Base-by-base conservation (phyloP, 2,797 vertebrate species). In the Girardinus metallicus region DNA sequence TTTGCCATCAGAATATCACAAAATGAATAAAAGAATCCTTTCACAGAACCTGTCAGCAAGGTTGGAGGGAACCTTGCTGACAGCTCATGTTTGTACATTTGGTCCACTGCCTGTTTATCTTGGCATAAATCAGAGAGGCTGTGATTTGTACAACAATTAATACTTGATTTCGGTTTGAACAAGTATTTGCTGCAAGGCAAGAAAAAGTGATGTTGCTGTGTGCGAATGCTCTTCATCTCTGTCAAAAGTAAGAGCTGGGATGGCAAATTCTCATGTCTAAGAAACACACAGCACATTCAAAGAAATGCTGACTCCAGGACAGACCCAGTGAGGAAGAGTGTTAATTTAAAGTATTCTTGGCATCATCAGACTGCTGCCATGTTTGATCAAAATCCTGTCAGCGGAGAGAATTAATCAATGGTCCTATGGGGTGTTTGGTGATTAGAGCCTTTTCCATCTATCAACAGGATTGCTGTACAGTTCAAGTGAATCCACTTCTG, bases 401-500 rank as follows among this genome's bases (percentile, higher is more conserved):
- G 75, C 3, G 10, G 16, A 31, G 49, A 87, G 83, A 87, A 82
- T 85, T 90, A 91, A 93, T 92, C 86, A 94, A 76, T 26, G 5
- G 64, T 80, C 92, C 88, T 88, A 82, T 10, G 86, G 53, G 10
- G 39, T 73, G 44, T 64, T 74, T 29, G 39, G 23, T 21, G 81
- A 91, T 93, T 75, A 86, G 84, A 90, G 29, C 82, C 76, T 43
- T 26, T 13, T 47, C 46, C 79, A 81, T 90, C 89, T 47, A 86
- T 89, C 74, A 86, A 77, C 76, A 74, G 62, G 74, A 79, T 62
- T 46, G 31, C 62, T 74, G 41, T 49, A 62, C 36, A 75, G 85
- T 73, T 77, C 41, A 80, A 80, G 64, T 16, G 29, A 43, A 9
- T 82, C 43, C 11, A 57, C 77, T 68, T 70, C 23, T 0, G 9